These are phyloP conservation scores for Eclectus roratus DNA, from an alignment of 2,113 vertebrate genomes.

Conservation along the genomic window DNA sequence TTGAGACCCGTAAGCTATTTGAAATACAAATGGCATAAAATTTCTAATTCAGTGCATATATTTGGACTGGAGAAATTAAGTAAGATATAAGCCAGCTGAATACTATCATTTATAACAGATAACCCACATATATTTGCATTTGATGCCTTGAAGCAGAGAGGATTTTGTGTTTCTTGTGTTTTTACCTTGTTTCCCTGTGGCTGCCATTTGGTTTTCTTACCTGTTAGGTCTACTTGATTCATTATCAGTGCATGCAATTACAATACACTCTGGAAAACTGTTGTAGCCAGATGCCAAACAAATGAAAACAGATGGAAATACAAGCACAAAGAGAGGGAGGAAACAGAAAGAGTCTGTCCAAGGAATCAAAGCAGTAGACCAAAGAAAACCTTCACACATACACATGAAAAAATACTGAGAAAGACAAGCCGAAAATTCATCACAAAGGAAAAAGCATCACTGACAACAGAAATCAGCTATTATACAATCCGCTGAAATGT, in stretches of 20 bases:
- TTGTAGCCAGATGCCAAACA: conserved; percentile 67
- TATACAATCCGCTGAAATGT: neutral
- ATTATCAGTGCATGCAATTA: conserved; percentile 67
- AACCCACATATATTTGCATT: neutral
- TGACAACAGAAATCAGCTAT: conserved; percentile 3
- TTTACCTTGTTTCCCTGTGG: conserved; percentile 62
- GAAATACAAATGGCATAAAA: neutral
- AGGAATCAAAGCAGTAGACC: conserved; percentile 51
- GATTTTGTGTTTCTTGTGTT: conserved; percentile 38
- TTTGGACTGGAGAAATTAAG: neutral
- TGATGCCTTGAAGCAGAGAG: conserved; percentile 25
- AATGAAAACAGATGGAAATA: conserved; percentile 73
- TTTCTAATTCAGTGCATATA: neutral
- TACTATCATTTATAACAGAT: conserved; percentile 13
- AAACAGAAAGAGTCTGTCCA: conserved; percentile 1
- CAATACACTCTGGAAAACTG: conserved; percentile 64
- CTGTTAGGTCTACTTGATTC: conserved; percentile 66
- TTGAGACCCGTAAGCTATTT: neutral
- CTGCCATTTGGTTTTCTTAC: conserved; percentile 66
- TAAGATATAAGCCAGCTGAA: neutral
- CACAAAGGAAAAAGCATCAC: neutral
- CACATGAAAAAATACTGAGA: conserved; percentile 1
- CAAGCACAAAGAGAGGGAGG: conserved; percentile 26
- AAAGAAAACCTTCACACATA: neutral
- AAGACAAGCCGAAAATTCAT: conserved; percentile 38